Percentiles rank a stretch among this genome's conserved stretches.
These are phyloP conservation scores for Dolichomitus sp. DNA, from an alignment of 2,888 invertebrate genomes.

Conservation along the genomic window DNA sequence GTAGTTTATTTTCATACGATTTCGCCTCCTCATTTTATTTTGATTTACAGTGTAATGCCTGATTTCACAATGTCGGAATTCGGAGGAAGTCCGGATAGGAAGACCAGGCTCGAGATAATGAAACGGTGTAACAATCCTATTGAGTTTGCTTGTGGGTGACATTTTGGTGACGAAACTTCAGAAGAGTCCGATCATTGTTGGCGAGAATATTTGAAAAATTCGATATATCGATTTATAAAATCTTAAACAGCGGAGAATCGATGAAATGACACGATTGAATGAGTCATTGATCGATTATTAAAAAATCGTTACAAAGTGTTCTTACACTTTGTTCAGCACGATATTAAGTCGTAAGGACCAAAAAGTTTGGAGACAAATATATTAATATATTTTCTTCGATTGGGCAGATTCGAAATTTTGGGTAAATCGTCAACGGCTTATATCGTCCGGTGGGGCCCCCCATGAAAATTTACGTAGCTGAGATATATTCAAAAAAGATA, in stretches of 20 bases:
- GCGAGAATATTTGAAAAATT: slow-evolving; percentile 56
- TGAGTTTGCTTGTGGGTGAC: neutral
- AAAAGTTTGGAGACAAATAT: slow-evolving; percentile 55
- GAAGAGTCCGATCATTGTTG: slow-evolving; percentile 44
- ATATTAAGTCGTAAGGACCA: slow-evolving; percentile 46
- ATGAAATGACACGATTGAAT: slow-evolving; percentile 12
- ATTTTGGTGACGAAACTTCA: slow-evolving; percentile 11
- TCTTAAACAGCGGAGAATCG: slow-evolving; percentile 48
- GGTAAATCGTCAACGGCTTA: slow-evolving; percentile 56
- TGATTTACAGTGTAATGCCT: slow-evolving; percentile 34
- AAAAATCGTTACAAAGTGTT: slow-evolving; percentile 36
- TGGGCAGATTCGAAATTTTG: slow-evolving; percentile 45
- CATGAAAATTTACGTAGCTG: no score
- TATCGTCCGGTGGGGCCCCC: slow-evolving; percentile 39
- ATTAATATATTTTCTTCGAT: slow-evolving; percentile 26
- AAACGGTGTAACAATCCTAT: slow-evolving; percentile 44
- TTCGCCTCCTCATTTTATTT: slow-evolving; percentile 33
- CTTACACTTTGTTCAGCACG: slow-evolving; percentile 47
- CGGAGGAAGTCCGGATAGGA: slow-evolving; percentile 62
- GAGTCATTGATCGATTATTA: slow-evolving; percentile 36
- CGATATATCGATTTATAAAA: slow-evolving; percentile 50
- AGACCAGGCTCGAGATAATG: slow-evolving; percentile 67
- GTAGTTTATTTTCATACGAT: slow-evolving; percentile 30
- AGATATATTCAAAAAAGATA: no score
- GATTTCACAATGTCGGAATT: slow-evolving; percentile 55